Conservation (phyloP, 2,113 vertebrate species). For the Bufo bufo region DNA sequence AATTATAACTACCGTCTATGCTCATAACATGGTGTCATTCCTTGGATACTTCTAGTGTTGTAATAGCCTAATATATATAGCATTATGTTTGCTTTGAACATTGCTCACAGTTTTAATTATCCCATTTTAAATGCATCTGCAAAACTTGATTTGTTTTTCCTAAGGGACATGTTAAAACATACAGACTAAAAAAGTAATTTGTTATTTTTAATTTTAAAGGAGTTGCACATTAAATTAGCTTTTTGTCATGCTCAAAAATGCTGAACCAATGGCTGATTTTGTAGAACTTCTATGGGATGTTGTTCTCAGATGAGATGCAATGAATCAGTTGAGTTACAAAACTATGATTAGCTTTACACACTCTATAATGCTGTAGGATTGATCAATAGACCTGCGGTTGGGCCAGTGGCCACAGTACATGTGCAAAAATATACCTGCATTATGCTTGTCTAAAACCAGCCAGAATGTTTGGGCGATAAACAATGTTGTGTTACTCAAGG, state of each 20-base stretch:
- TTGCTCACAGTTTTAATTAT: constrained; percentile 30
- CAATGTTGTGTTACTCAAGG: too few species aligned
- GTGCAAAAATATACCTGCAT: too few species aligned
- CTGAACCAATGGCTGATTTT: neutral
- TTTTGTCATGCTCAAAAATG: neutral
- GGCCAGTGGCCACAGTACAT: too few species aligned
- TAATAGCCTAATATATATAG: constrained; percentile 32
- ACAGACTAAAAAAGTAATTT: constrained; percentile 29
- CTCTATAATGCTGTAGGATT: neutral
- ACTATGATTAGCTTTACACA: neutral
- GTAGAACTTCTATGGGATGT: neutral
- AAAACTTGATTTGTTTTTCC: constrained; percentile 41
- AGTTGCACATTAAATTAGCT: neutral
- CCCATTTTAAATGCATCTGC: constrained; percentile 18
- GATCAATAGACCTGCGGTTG: neutral
- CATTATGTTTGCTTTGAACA: constrained; percentile 39
- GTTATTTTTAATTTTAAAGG: constrained; percentile 38
- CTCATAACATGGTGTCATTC: neutral
- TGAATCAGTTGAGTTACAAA: neutral
- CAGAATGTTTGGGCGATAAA: too few species aligned
- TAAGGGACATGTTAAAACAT: constrained; percentile 40
- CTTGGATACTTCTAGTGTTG: neutral
- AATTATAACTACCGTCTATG: constrained; percentile 11
- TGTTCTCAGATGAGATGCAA: neutral
- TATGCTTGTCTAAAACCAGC: too few species aligned